These are phyloP conservation scores for Brachionus plicatilis DNA, from an alignment of 1,140 invertebrate genomes.

Conservation along the genomic window DNA sequence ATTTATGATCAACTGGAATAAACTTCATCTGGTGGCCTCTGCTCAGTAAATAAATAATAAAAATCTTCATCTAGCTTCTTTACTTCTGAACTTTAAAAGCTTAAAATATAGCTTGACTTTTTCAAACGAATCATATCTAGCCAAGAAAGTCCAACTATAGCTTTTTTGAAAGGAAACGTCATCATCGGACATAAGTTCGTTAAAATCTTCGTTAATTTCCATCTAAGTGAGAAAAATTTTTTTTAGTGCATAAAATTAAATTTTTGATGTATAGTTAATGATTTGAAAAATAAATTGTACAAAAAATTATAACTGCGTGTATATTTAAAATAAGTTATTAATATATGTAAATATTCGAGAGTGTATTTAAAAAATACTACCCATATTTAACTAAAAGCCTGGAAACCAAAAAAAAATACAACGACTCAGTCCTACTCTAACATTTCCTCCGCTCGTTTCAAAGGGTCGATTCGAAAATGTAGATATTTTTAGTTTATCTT, in stretches of 20 bases:
- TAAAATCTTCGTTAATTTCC: neutral
- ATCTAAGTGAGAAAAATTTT: neutral
- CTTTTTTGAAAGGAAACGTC: neutral
- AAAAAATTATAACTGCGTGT: neutral
- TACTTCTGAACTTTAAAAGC: neutral
- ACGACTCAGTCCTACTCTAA: too few species aligned
- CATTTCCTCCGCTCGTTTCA: too few species aligned
- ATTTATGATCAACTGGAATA: too few species aligned
- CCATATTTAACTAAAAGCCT: neutral
- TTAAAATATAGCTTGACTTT: neutral
- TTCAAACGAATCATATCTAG: neutral
- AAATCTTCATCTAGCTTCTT: too few species aligned
- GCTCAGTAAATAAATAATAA: too few species aligned
- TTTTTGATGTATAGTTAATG: neutral
- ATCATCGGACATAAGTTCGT: neutral
- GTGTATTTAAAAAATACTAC: too few species aligned
- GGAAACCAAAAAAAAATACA: too few species aligned
- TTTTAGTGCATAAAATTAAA: neutral
- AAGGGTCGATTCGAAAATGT: too few species aligned
- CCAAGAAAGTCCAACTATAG: neutral
- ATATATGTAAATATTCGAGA: neutral
- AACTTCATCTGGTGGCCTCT: too few species aligned
- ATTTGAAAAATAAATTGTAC: neutral
- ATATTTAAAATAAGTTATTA: neutral
- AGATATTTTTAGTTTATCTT: too few species aligned